Evolutionary conservation across 2,888 invertebrate genomes (phyloP).

Genomic region (Drosophila picticornis): DNA sequence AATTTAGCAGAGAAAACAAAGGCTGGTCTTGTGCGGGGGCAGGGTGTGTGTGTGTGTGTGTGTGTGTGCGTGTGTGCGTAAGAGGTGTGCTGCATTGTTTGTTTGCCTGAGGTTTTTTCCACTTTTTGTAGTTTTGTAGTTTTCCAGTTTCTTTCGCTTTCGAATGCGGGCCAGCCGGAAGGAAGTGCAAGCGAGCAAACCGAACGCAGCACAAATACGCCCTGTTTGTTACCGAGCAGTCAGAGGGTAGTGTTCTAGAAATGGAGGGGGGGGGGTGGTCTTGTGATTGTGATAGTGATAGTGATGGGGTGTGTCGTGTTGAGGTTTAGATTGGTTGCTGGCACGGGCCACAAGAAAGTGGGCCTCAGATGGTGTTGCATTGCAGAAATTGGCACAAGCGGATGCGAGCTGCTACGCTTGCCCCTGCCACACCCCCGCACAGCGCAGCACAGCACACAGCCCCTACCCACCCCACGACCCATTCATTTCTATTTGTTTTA

Average conservation of each 20-base stretch:
- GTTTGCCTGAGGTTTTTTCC: slow-evolving; percentile 71
- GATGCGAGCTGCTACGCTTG: slow-evolving; percentile 57
- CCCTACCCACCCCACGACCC: neutral
- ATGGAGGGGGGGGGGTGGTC: neutral
- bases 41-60: slow-evolving; percentile 1
- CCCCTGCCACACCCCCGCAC: slow-evolving; percentile 26
- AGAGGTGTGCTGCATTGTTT: slow-evolving; percentile 48
- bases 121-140: neutral
- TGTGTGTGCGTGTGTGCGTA: slow-evolving; percentile 11
- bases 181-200: slow-evolving; percentile 77
- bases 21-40: slow-evolving; percentile 5
- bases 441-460: slow-evolving; percentile 1
- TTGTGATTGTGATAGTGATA: neutral
- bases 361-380: slow-evolving; percentile 52
- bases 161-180: slow-evolving; percentile 65
- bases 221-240: neutral
- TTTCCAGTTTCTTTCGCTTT: slow-evolving; percentile 1
- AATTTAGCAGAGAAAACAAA: slow-evolving; percentile 68
- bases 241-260: neutral
- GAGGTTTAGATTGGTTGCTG: neutral
- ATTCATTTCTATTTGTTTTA: neutral
- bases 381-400: slow-evolving; percentile 72
- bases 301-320: neutral
- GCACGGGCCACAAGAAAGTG: slow-evolving; percentile 19
- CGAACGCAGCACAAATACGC: slow-evolving; percentile 65